Percentiles rank a stretch among this genome's conserved stretches.
Conservation (phyloP, 2,888 invertebrate genomes). For the Hemithea aestivaria region DNA sequence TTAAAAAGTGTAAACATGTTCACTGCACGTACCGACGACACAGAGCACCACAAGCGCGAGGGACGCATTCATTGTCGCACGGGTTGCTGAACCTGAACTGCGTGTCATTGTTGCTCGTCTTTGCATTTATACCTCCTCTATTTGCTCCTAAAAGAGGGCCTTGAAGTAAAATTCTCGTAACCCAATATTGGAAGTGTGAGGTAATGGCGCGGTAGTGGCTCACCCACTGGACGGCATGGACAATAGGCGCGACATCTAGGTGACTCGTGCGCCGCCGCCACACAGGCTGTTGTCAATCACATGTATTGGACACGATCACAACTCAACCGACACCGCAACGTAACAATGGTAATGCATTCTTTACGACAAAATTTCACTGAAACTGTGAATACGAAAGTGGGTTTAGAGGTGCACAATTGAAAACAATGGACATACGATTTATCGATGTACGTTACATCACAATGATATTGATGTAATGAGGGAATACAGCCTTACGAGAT, state of each 20-base stretch:
- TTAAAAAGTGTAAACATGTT: constrained; percentile 23
- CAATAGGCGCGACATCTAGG: constrained; percentile 77
- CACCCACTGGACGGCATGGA: constrained; percentile 66
- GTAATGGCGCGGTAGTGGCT: constrained; percentile 67
- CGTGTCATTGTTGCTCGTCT: constrained; percentile 62
- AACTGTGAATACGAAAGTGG: constrained; percentile 29
- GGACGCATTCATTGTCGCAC: constrained; percentile 66
- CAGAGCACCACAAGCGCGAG: constrained; percentile 57
- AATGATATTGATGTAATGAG: constrained; percentile 10
- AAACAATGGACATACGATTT: constrained; percentile 14
- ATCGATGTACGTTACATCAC: constrained; percentile 13
- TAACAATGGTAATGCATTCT: constrained; percentile 31
- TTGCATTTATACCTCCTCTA: constrained; percentile 74
- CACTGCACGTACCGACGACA: constrained; percentile 65
- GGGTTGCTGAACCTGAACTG: constrained; percentile 64
- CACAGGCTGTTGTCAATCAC: constrained; percentile 62
- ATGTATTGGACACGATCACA: constrained; percentile 14
- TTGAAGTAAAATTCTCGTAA: constrained; percentile 78
- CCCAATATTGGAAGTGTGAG: constrained; percentile 77
- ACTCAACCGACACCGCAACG: constrained; percentile 25
- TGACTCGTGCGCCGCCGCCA: constrained; percentile 62
- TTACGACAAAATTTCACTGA: constrained; percentile 27
- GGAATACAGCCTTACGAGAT: constrained; percentile 6
- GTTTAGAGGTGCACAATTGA: constrained; percentile 11
- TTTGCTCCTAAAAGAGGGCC: constrained; percentile 74